Evolutionary conservation across 2,113 vertebrate species (phyloP).

Genomic region (Notiomystis cincta): DNA sequence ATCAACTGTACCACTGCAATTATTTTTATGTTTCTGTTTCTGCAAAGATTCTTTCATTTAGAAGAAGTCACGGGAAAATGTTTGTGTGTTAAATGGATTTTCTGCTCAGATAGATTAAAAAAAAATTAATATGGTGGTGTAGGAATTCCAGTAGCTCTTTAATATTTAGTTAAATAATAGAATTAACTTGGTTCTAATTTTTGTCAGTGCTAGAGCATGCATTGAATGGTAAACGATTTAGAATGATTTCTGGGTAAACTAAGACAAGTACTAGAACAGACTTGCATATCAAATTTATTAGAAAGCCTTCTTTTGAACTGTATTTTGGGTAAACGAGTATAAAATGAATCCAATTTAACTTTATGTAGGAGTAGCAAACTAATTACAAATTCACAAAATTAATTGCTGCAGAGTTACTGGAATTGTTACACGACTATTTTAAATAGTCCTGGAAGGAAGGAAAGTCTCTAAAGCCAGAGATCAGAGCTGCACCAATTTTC

Average conservation of each 20-base stretch:
- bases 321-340: neutral
- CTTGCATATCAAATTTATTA: neutral
- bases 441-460: neutral
- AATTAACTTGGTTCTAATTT: neutral
- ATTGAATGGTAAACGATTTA: neutral
- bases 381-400: neutral
- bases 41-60: neutral
- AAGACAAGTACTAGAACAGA: neutral
- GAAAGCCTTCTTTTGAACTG: neutral
- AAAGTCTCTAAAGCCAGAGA: neutral
- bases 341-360: neutral
- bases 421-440: neutral
- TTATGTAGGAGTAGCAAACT: neutral
- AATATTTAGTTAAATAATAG: neutral
- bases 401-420: neutral
- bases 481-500: neutral
- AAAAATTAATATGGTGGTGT: neutral
- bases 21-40: neutral
- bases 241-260: neutral
- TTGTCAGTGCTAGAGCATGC: neutral
- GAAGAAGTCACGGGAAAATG: neutral
- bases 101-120: slow-evolving; percentile 31
- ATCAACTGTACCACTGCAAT: neutral
- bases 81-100: neutral
- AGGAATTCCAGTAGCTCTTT: slow-evolving; percentile 5